These are phyloP conservation scores for Latrodectus geometricus DNA, from an alignment of 1,140 invertebrate species.

Conservation along the genomic window DNA sequence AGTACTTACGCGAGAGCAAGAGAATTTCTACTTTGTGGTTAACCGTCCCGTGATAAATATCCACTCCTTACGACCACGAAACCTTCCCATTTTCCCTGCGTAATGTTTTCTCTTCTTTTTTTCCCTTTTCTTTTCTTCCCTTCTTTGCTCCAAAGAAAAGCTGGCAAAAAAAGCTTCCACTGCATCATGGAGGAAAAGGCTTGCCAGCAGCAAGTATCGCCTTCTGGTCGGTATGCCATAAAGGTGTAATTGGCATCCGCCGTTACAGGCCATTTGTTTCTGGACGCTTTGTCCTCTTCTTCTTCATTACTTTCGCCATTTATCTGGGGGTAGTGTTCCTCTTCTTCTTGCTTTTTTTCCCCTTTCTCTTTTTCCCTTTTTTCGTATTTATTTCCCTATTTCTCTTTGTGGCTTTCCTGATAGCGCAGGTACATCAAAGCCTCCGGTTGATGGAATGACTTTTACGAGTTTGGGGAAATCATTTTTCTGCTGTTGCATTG, in stretches of 20 bases:
- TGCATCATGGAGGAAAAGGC: background rate
- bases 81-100: constrained; percentile 53
- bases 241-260: constrained; percentile 60
- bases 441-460: background rate
- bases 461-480: constrained; percentile 40
- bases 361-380: background rate
- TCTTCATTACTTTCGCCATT: constrained; percentile 59
- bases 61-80: constrained; percentile 48
- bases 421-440: constrained; percentile 30
- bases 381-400: background rate
- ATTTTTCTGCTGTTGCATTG: constrained; percentile 8
- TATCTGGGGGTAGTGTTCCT: constrained; percentile 36
- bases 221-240: constrained; percentile 54
- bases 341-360: background rate
- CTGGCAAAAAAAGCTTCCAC: constrained; percentile 2
- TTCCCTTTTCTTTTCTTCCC: background rate
- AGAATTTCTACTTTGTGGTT: constrained; percentile 57
- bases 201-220: constrained; percentile 15
- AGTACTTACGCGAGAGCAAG: constrained; percentile 16
- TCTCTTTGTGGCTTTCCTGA: constrained; percentile 6
- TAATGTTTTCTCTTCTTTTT: constrained; percentile 1
- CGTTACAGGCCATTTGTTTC: constrained; percentile 59
- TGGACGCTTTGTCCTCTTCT: constrained; percentile 45
- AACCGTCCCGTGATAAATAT: constrained; percentile 61
- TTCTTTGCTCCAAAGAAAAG: constrained; percentile 33